These are phyloP conservation scores for Diarsia rubi DNA, from an alignment of 2,888 invertebrate species.

Conservation along the genomic window DNA sequence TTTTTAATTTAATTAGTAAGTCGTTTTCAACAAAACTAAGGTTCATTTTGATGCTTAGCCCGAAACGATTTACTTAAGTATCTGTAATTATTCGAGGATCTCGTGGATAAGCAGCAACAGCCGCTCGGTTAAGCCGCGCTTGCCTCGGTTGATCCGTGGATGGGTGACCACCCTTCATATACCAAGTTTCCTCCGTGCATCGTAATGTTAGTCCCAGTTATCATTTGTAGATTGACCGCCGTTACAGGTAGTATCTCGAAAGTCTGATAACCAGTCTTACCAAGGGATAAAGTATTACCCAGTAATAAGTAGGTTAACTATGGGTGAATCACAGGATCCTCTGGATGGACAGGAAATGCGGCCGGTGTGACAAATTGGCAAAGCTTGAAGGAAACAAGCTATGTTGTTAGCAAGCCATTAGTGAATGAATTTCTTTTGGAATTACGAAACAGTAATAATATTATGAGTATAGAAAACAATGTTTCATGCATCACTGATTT, in stretches of 20 bases:
- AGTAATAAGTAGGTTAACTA: background rate
- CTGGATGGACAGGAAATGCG: background rate
- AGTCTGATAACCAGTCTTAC: background rate
- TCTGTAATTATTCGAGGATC: background rate
- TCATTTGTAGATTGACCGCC: too few species aligned
- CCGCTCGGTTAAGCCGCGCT: too few species aligned
- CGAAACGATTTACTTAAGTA: background rate
- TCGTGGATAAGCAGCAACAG: too few species aligned
- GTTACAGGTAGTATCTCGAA: background rate
- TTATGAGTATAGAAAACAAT: background rate
- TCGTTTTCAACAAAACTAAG: background rate
- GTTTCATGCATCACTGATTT: background rate
- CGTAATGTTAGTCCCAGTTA: too few species aligned
- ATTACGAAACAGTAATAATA: too few species aligned
- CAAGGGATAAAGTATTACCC: background rate
- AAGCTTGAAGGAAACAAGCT: background rate
- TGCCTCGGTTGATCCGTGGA: too few species aligned
- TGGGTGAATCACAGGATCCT: background rate
- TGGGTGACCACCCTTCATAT: too few species aligned
- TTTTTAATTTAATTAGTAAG: conserved; percentile 16
- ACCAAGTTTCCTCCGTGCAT: too few species aligned
- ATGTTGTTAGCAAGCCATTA: background rate
- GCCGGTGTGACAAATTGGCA: background rate
- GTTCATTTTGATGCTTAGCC: background rate
- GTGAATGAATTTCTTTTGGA: too few species aligned